Base-by-base conservation (phyloP, 1,140 invertebrate species). In the Drosophila arizonae region DNA sequence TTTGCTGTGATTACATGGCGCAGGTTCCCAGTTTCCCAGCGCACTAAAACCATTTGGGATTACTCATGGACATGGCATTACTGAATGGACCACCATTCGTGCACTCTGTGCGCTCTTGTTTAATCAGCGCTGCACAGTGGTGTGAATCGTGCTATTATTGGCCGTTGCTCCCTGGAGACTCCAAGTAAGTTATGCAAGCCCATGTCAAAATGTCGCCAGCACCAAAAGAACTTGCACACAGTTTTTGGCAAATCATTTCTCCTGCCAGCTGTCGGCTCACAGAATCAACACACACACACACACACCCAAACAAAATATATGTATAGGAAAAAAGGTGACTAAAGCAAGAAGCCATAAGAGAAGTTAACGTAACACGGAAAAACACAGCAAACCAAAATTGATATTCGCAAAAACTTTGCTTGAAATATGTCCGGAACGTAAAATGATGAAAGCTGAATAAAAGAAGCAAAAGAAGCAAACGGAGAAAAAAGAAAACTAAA, bases 1-100 rank as follows among this genome's bases (percentile, higher is more conserved):
- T 79, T 84, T 79, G 72, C 57, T 48, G 56, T 76, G 79, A 84
- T 82, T 79, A 64, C 57, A 62, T 63, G 71, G 70, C 73, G 2
- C 43, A 15, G n/a, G 17, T 46, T 46, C 43, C 36, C 36, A 39
- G 58, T 58, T 79, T 81, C 63, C 63, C 69, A 72, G 63, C 28
- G 52, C 46, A 36, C 24, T 67, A 55, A 70, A 82, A 71, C 62
- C 67, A 70, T 75, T 68, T 39, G 50, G 66, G 79, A 81, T 81
- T 81, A 81, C 55, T 81, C 80, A 77, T 68, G 63, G 66, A 69
- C 48, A 21, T 60, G 72, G 57, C 68, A 60, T 48, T 28, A 41
- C 13, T 56, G 43, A 48, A 48, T 52, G 33, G 51, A 54, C 6
- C 28, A 33, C 6, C 52, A 36, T n/a, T n/a, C 46, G 46, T 50